Percentiles rank a stretch among this genome's conserved stretches.
phyloP scores from a whole-genome alignment of 2,797 vertebrate genomes.

The Mormyrus hasselquistii region DNA sequence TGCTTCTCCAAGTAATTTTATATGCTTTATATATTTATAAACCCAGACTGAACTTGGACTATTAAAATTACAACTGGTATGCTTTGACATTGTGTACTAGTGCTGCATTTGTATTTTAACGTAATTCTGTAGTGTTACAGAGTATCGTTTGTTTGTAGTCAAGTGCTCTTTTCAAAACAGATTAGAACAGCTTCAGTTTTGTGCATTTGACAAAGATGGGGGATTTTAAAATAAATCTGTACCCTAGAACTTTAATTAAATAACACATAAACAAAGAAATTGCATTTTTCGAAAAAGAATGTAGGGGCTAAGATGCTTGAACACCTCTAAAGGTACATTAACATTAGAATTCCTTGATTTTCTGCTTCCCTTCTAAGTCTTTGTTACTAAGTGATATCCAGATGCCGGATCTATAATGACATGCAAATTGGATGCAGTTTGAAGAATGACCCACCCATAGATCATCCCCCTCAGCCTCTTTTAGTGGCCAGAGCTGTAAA shows the following conservation, averaged over 20 bases:
- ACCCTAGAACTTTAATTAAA: neutral
- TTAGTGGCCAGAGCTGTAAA: slow-evolving; percentile 10
- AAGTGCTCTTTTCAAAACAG: neutral
- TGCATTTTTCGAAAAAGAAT: neutral
- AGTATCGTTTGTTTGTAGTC: neutral
- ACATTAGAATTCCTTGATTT: neutral
- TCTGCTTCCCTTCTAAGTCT: neutral
- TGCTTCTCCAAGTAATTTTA: neutral
- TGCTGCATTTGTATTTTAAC: neutral
- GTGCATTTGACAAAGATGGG: neutral
- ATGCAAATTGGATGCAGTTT: slow-evolving; percentile 20
- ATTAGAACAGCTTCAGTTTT: neutral
- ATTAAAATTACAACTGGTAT: neutral
- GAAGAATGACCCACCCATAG: neutral
- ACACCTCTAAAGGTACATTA: neutral
- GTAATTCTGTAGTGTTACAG: neutral
- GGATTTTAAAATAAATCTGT: neutral
- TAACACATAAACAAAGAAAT: neutral
- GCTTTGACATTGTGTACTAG: neutral
- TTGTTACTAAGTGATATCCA: neutral
- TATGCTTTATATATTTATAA: neutral
- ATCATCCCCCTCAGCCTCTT: neutral
- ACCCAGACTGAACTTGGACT: neutral
- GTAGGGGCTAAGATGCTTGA: neutral
- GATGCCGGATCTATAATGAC: neutral